Conservation (phyloP, 2,113 vertebrate genomes). For the Microcebus ravelobensis region DNA sequence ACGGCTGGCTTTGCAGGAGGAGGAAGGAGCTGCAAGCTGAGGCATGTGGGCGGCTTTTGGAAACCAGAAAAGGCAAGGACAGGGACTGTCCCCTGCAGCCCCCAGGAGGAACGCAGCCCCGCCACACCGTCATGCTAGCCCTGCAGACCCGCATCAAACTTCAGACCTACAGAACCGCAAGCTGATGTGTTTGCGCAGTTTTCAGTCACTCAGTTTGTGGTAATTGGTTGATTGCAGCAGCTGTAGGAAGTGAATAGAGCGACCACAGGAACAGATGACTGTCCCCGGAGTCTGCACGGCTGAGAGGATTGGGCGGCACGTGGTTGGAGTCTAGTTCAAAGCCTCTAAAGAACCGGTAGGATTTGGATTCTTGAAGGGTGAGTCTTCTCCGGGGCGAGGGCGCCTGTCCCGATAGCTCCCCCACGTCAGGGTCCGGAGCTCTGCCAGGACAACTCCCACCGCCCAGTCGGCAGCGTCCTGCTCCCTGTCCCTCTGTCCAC, state of each 20-base stretch:
- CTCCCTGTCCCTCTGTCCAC: not conserved
- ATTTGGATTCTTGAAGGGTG: not conserved
- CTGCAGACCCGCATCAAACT: not conserved
- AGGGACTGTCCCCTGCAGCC: not conserved
- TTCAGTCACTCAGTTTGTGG: not conserved
- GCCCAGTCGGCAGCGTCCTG: not conserved
- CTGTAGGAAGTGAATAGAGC: not conserved
- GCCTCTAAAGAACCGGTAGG: not conserved
- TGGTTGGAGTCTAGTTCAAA: not conserved
- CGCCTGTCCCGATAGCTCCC: not conserved
- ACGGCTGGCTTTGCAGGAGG: not conserved
- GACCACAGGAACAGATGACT: not conserved
- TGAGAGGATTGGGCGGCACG: no score
- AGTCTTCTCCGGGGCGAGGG: not conserved
- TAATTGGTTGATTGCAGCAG: not conserved
- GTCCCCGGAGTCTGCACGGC: not conserved
- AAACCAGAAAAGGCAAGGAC: not conserved
- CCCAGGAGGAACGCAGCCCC: not conserved
- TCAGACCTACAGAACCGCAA: not conserved
- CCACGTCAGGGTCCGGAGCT: not conserved
- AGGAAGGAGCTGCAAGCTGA: not conserved
- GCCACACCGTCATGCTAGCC: not conserved
- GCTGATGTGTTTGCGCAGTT: not conserved
- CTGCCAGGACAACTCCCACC: not conserved
- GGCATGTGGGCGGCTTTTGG: not conserved